Evolutionary conservation across 2,888 invertebrate genomes (phyloP).

Genomic region (Lepidochitona cinerea): DNA sequence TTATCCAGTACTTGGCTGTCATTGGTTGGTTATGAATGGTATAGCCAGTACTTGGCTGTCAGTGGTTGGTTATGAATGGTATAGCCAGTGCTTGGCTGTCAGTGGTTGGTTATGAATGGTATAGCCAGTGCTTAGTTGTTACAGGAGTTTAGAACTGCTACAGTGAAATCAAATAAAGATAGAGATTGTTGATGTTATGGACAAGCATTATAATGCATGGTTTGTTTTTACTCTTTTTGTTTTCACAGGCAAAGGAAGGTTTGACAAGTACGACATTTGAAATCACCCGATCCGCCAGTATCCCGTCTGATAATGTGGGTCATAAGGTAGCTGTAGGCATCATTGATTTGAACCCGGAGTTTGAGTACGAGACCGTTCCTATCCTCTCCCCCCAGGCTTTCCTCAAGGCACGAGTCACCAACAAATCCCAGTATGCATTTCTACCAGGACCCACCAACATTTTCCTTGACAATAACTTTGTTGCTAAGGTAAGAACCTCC

Average conservation of each 20-base stretch:
- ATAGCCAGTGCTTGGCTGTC: too few relatives aligned
- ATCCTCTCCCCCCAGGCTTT: slow-evolving; percentile 67
- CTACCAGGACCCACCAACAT: slow-evolving; percentile 69
- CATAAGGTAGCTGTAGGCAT: slow-evolving; percentile 68
- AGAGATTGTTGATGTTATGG: too few relatives aligned
- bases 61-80: too few relatives aligned
- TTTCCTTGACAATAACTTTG: slow-evolving; percentile 72
- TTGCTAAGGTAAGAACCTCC: slow-evolving; percentile 66
- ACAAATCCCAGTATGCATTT: slow-evolving; percentile 67
- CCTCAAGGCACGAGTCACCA: slow-evolving; percentile 68
- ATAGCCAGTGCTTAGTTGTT: too few relatives aligned
- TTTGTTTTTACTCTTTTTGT: too few relatives aligned
- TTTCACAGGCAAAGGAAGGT: slow-evolving; percentile 59
- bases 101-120: too few relatives aligned
- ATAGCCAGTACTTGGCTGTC: too few relatives aligned
- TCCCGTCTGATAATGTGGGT: slow-evolving; percentile 66
- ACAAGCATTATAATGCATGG: too few relatives aligned
- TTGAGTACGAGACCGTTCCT: slow-evolving; percentile 69
- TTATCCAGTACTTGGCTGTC: too few relatives aligned
- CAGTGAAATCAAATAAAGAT: too few relatives aligned
- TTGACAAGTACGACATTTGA: slow-evolving; percentile 68
- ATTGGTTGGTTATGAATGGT: too few relatives aligned
- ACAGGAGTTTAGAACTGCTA: too few relatives aligned
- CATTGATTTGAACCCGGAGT: slow-evolving; percentile 67
- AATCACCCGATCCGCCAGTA: slow-evolving; percentile 65